Percentiles rank a stretch among this genome's conserved stretches.
Evolutionary conservation across 2,888 invertebrate genomes (phyloP).

Genomic region (Epirrita christyi): DNA sequence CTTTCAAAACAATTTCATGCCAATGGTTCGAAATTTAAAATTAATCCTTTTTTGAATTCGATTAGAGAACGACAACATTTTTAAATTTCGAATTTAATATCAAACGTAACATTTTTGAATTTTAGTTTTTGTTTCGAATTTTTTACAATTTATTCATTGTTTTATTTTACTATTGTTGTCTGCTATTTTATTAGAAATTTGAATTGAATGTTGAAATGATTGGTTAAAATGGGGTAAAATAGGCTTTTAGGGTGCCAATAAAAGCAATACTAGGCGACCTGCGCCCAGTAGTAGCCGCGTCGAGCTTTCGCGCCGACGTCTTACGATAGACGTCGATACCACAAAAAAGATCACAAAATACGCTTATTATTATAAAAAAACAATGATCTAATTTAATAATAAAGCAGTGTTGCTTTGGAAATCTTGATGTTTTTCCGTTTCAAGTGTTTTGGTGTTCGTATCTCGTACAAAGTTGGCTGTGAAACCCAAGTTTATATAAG

Average conservation of each 20-base stretch:
- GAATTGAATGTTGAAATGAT: neutral
- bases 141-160: neutral
- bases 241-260: conserved; percentile 61
- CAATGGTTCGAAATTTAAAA: conserved; percentile 27
- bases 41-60: conserved; percentile 20
- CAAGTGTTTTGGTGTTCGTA: conserved; percentile 46
- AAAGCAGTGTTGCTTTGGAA: conserved; percentile 47
- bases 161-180: neutral
- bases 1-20: conserved; percentile 53
- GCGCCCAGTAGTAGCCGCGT: conserved; percentile 72
- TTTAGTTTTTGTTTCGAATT: neutral
- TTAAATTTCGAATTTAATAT: neutral
- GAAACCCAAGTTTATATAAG: conserved; percentile 52
- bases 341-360: conserved; percentile 52
- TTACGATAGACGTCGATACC: conserved; percentile 51
- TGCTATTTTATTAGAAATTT: neutral
- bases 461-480: conserved; percentile 46
- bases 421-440: conserved; percentile 35
- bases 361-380: conserved; percentile 54
- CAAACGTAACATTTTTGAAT: neutral
- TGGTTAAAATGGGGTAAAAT: conserved; percentile 9
- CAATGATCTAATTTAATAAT: conserved; percentile 62
- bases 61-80: neutral
- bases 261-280: conserved; percentile 54
- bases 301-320: conserved; percentile 73